Evolutionary conservation across 2,113 vertebrate species (phyloP), one percentile per base, ranked within the genome.

Genomic region (Nymphicus hollandicus): DNA sequence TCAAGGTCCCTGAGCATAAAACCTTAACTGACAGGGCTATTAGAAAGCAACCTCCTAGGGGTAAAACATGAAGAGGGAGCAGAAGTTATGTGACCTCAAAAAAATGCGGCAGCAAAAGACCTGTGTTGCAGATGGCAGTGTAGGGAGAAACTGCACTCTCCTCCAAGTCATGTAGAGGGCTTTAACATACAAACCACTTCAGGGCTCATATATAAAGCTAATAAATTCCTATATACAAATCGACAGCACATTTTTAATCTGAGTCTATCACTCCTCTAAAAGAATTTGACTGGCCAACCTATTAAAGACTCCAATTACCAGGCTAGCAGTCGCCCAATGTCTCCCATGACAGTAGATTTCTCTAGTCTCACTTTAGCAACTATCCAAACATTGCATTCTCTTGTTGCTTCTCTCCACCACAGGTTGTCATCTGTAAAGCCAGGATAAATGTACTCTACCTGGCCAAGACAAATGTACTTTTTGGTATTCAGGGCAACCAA

Each of bases 61-160:
- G 9, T 25, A 89, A 33, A 31, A 61, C 9, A 43, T 2, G 8
- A 85, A 70, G 33, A 53, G 9, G 5, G 14, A 77, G 49, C 5
- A 63, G 52, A 8, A 56, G 9, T 14, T 60, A 16, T 2, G 4
- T 17, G 25, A 35, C 29, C 13, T 61, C 25, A 70, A 50, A 81
- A 82, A 84, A 55, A 27, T 1, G 6, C 2, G 33, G 31, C 5
- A 83, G 5, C 12, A 10, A 39, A 78, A 78, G 50, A 53, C 22
- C 7, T 37, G 4, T 12, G 41, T 3, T 70, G 25, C n/a, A 85
- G 47, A 44, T 0, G 1, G 23, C 25, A 49, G 13, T 1, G 2
- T 3, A n/a, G 25, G 14, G 13, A 85, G 27, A 76, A 81, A 79
- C 6, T 9, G 24, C 4, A 9, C 13, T 63, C 41, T 81, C 27